These are phyloP conservation scores for Drosophila subsilvestris DNA, from an alignment of 2,888 invertebrate genomes.

Conservation along the genomic window DNA sequence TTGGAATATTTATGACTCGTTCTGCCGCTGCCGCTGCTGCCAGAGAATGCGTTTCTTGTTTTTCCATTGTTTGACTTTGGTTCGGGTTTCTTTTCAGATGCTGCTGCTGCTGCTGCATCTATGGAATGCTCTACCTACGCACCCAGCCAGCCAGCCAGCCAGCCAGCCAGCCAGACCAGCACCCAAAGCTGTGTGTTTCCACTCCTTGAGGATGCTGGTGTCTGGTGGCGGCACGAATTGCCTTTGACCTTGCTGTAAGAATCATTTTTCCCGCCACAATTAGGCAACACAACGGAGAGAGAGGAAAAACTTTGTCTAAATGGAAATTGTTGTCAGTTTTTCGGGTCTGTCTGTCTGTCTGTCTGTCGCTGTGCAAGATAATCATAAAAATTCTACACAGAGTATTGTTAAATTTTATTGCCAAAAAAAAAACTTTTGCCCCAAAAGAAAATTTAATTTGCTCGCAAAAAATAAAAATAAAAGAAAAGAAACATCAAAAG, in stretches of 20 bases:
- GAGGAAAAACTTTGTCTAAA: slow-evolving; percentile 36
- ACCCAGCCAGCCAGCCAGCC: slow-evolving; percentile 5
- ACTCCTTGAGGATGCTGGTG: slow-evolving; percentile 16
- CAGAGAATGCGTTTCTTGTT: slow-evolving; percentile 71
- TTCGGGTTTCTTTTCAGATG: slow-evolving; percentile 27
- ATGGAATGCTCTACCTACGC: slow-evolving; percentile 48
- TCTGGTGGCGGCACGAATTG: slow-evolving; percentile 70
- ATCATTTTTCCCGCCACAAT: slow-evolving; percentile 74
- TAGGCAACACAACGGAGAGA: slow-evolving; percentile 57
- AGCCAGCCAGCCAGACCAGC: slow-evolving; percentile 21
- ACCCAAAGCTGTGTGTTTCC: slow-evolving; percentile 30
- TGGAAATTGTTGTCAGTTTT: slow-evolving; percentile 37
- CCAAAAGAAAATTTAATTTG: slow-evolving; percentile 43
- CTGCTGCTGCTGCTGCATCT: slow-evolving; percentile 53
- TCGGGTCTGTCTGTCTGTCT: slow-evolving; percentile 17
- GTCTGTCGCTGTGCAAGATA: slow-evolving; percentile 47
- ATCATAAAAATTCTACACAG: slow-evolving; percentile 69
- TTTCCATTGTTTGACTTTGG: slow-evolving; percentile 66
- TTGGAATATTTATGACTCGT: slow-evolving; percentile 73
- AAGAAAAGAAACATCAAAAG: slow-evolving; percentile 76
- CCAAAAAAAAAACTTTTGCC: slow-evolving; percentile 52
- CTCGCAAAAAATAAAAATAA: slow-evolving; percentile 36
- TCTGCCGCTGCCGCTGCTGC: slow-evolving; percentile 57
- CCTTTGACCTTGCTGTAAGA: slow-evolving; percentile 69
- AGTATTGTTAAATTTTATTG: slow-evolving; percentile 74